phyloP scores from a whole-genome alignment of 2,797 vertebrate species.

The Varecia variegata region DNA sequence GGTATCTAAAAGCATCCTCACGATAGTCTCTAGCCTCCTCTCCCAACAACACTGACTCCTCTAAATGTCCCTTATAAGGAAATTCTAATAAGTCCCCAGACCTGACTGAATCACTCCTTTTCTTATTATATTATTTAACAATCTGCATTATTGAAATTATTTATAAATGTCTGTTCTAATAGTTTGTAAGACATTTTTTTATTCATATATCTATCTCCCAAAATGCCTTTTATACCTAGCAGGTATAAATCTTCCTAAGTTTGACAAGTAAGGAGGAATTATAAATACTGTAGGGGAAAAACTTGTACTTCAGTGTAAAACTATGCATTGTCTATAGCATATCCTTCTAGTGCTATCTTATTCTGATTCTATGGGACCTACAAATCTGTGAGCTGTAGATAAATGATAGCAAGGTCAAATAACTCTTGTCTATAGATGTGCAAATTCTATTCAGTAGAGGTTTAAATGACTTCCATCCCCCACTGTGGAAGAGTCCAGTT shows the following conservation, averaged over 20 bases:
- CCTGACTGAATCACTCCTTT: neutral
- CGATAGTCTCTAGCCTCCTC: neutral
- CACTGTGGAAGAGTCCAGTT: neutral
- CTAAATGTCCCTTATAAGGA: neutral
- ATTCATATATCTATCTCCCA: neutral
- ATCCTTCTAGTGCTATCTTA: neutral
- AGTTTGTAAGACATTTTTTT: neutral
- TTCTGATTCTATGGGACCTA: neutral
- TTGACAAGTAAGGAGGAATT: neutral
- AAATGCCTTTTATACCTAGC: neutral
- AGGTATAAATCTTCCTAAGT: neutral
- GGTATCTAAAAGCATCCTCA: neutral
- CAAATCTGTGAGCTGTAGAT: neutral
- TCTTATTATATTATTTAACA: neutral
- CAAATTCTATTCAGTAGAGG: neutral
- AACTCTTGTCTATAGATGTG: neutral
- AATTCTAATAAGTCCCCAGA: neutral
- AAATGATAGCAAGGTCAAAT: neutral
- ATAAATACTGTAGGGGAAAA: neutral
- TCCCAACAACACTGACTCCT: neutral
- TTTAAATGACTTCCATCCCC: neutral
- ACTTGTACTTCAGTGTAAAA: neutral
- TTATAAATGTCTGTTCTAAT: neutral
- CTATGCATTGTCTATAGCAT: neutral
- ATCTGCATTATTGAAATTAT: neutral